Percentiles rank a stretch among this genome's conserved stretches.
Conservation (phyloP, 2,888 invertebrate genomes). For the Tiphia femorata region DNA sequence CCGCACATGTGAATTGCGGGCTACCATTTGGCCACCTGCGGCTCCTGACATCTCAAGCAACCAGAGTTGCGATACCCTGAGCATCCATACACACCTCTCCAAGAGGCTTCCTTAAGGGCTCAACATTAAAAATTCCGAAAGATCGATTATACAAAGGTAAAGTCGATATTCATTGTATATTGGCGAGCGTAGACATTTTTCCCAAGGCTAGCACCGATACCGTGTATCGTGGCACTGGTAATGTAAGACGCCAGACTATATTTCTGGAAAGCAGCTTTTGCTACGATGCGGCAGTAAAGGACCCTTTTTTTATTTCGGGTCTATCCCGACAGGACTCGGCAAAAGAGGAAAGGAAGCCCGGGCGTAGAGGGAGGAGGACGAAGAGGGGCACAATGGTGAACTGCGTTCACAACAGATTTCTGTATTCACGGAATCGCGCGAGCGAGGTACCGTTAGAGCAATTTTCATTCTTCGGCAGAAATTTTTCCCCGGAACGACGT, state of each 20-base stretch:
- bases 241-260: no score
- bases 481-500: no score
- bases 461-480: slow-evolving; percentile 28
- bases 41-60: slow-evolving; percentile 53
- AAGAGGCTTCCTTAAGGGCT: no score
- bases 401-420: slow-evolving; percentile 15
- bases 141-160: no score
- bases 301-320: neutral
- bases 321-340: no score
- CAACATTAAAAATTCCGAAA: no score
- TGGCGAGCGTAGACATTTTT: no score
- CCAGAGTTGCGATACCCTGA: slow-evolving; percentile 31
- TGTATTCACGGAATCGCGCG: slow-evolving; percentile 9
- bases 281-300: neutral
- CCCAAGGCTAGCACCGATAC: no score
- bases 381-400: slow-evolving; percentile 12
- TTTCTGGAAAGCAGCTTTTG: neutral
- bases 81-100: slow-evolving; percentile 27
- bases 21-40: slow-evolving; percentile 56
- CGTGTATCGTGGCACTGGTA: no score
- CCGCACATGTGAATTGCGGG: slow-evolving; percentile 47
- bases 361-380: no score
- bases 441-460: slow-evolving; percentile 36
- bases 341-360: no score
- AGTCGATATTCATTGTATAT: no score